phyloP scores from a whole-genome alignment of 2,797 vertebrate species.

The Ispidina picta region DNA sequence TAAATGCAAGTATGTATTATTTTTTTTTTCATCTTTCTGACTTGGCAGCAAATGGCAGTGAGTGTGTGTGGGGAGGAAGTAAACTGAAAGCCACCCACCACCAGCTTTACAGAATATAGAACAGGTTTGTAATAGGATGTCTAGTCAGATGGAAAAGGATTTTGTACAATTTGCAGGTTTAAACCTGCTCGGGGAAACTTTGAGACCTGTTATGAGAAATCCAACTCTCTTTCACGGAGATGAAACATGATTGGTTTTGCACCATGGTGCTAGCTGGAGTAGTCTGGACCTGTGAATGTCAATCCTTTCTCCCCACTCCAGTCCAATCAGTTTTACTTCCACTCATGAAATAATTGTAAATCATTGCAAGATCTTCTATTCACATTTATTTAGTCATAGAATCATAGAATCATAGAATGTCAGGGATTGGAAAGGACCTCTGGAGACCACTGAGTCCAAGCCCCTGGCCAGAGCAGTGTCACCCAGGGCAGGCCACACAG shows the following conservation, averaged over 20 bases:
- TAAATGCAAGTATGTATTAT: slow-evolving; percentile 31
- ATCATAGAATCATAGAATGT: too few relatives aligned
- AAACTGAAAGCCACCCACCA: slow-evolving; percentile 61
- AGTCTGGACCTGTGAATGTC: neutral
- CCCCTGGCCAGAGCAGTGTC: too few relatives aligned
- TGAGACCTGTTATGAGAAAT: slow-evolving; percentile 2
- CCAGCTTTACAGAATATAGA: slow-evolving; percentile 57
- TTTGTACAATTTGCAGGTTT: slow-evolving; percentile 50
- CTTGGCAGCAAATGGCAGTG: slow-evolving; percentile 58
- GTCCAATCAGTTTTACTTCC: neutral
- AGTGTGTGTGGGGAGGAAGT: slow-evolving; percentile 56
- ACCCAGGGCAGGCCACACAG: too few relatives aligned
- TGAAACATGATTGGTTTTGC: neutral
- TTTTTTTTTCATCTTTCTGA: slow-evolving; percentile 19
- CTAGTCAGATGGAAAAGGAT: slow-evolving; percentile 56
- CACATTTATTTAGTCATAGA: too few relatives aligned
- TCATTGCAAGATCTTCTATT: too few relatives aligned
- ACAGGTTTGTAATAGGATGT: slow-evolving; percentile 58
- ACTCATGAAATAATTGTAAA: neutral
- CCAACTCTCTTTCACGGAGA: neutral
- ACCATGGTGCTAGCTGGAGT: neutral
- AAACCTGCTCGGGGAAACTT: slow-evolving; percentile 15
- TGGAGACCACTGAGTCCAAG: too few relatives aligned
- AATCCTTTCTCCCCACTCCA: neutral
- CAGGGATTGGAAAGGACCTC: too few relatives aligned